A percentile compares a stretch with the other conserved stretches of the same genome.
phyloP scores from a whole-genome alignment of 2,888 invertebrate genomes.

The Drosophila yooni region DNA sequence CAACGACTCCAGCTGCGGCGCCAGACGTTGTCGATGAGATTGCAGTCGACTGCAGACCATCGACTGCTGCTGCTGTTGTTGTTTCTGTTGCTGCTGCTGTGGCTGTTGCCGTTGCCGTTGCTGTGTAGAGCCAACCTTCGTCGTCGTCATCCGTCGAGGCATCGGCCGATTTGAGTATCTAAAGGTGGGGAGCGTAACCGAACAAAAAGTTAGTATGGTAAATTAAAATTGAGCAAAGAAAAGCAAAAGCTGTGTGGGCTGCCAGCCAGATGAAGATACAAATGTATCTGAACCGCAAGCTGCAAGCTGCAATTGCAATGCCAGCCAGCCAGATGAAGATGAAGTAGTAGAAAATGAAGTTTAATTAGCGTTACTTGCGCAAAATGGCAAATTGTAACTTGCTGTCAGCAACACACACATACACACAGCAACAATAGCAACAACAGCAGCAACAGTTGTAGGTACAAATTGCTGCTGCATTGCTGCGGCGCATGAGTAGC shows the following conservation, averaged over 20 bases:
- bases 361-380: conserved; percentile 83
- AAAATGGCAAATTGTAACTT: conserved; percentile 81
- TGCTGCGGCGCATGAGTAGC: conserved; percentile 53
- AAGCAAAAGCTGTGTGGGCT: conserved; percentile 54
- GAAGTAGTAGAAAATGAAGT: conserved; percentile 81
- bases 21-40: conserved; percentile 77
- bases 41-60: conserved; percentile 79
- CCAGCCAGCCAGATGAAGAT: conserved; percentile 64
- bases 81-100: conserved; percentile 43
- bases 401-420: conserved; percentile 46
- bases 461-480: conserved; percentile 59
- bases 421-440: conserved; percentile 6
- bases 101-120: conserved; percentile 63
- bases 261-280: conserved; percentile 22
- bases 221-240: conserved; percentile 56
- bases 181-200: conserved; percentile 5
- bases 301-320: conserved; percentile 23
- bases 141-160: conserved; percentile 88
- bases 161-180: conserved; percentile 85
- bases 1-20: conserved; percentile 30
- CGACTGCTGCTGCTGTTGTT: conserved; percentile 49
- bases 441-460: conserved; percentile 42
- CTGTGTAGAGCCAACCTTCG: conserved; percentile 85
- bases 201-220: conserved; percentile 45
- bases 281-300: not conserved